Evolutionary conservation across 2,113 vertebrate genomes (phyloP).

Genomic region (Datnioides undecimradiatus): DNA sequence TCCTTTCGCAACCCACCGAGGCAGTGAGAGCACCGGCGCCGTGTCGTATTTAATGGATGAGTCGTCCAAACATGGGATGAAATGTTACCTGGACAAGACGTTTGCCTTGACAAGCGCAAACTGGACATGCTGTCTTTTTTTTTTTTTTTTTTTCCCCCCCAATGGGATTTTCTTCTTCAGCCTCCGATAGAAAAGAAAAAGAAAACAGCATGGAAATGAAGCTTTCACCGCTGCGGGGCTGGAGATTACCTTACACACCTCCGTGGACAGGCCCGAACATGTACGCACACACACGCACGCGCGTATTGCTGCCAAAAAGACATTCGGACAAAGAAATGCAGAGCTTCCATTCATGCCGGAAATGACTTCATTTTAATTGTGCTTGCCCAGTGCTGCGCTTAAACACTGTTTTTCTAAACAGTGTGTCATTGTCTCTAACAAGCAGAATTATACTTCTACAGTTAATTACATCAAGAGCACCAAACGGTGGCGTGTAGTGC

Average conservation of each 20-base stretch:
- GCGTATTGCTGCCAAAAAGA: constrained; percentile 30
- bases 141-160: too few relatives aligned
- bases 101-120: constrained; percentile 54
- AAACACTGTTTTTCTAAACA: not conserved
- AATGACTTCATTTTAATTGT: constrained; percentile 14
- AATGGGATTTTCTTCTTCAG: constrained; percentile 65
- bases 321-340: constrained; percentile 25
- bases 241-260: constrained; percentile 60
- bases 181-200: not conserved
- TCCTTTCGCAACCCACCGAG: constrained; percentile 39
- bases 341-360: constrained; percentile 28
- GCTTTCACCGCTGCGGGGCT: constrained; percentile 60
- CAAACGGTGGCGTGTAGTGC: not conserved
- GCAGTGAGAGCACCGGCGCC: constrained; percentile 27
- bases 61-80: constrained; percentile 49
- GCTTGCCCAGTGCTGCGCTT: not conserved
- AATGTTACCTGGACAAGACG: constrained; percentile 57
- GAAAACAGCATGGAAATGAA: constrained; percentile 47
- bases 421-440: too few relatives aligned
- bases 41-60: constrained; percentile 66
- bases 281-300: constrained; percentile 18
- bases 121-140: constrained; percentile 62
- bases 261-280: constrained; percentile 19
- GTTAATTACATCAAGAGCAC: not conserved
- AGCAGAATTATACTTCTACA: not conserved